Evolutionary conservation across 2,797 vertebrate species (phyloP), one percentile per base, ranked within the genome.

Genomic region (Austrolebias charrua): DNA sequence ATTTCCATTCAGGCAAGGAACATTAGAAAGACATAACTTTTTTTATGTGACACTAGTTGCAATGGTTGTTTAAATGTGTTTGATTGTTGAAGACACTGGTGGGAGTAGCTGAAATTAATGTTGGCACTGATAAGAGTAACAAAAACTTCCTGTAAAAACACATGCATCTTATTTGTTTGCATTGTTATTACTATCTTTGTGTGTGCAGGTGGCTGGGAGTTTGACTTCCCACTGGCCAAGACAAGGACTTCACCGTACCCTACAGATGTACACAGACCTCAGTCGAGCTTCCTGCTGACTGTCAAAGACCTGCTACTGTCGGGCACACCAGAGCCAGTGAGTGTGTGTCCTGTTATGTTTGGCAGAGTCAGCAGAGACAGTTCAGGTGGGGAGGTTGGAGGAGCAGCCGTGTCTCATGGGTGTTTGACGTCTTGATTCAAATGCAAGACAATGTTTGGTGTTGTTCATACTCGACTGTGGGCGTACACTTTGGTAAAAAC

Each of bases 271-370:
- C 63, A 84, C 2, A 82, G 64, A 58, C 54, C 68, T 6, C 89
- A 82, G 55, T 52, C 82, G 1, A 67, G 81, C 1, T 92, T 93
- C 74, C 69, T 86, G 1, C 93, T 97, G 38, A 97, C 96, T 0
- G 95, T 99, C 71, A 99, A 98, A 78, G 95, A 97, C 47, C 92
- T 99, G 49, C 93, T 99, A 8, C 93, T 99, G 38, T 96, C 95
- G 0, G 91, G 93, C 62, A 91, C 85, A 10, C 82, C 88, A 0
- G 96, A 98, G 40, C 76, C 86, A 0, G 97, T 96, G 78, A 95
- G 95, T 80, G 44, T 62, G 31, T n/a, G n/a, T n/a, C n/a, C 0
- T 43, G 14, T 14, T 35, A 29, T 44, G 47, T 62, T 61, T 66
- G 47, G 56, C 24, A n/a, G n/a, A 47, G 51, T 60, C 14, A 4